Evolutionary conservation across 2,797 vertebrate genomes (phyloP).

Genomic region (Clarias laeviceps): DNA sequence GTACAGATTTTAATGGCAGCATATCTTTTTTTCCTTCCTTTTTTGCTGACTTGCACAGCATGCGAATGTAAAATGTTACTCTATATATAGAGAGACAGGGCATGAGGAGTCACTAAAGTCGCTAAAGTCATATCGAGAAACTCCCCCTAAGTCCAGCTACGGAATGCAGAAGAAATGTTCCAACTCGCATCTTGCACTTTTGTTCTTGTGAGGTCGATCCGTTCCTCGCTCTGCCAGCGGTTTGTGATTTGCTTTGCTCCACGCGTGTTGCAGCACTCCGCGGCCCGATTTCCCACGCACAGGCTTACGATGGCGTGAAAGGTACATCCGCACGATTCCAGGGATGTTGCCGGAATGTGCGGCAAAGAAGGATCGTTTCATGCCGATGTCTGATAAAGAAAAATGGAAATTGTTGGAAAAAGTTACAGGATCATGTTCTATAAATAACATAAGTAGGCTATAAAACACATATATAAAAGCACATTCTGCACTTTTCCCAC

Average conservation of each 20-base stretch:
- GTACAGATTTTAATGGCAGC: background rate
- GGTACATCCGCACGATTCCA: slow-evolving; percentile 30
- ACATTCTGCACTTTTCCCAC: background rate
- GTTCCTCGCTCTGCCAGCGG: background rate
- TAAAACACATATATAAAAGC: background rate
- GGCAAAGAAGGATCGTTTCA: background rate
- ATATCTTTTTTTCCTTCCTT: background rate
- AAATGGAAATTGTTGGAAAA: background rate
- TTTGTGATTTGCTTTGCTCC: slow-evolving; percentile 41
- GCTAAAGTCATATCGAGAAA: background rate
- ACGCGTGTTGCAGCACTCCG: slow-evolving; percentile 48
- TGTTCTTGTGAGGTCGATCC: background rate
- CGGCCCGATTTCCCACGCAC: slow-evolving; percentile 17
- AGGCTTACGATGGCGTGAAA: slow-evolving; percentile 9
- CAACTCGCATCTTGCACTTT: background rate
- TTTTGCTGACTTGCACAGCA: background rate
- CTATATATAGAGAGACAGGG: background rate
- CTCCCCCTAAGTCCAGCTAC: background rate
- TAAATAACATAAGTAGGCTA: too few species aligned
- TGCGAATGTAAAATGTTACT: background rate
- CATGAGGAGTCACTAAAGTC: slow-evolving; percentile 4
- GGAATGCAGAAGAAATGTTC: background rate
- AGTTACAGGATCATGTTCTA: background rate
- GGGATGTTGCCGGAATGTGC: background rate
- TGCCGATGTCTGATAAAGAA: background rate